A percentile compares a stretch with the other conserved stretches of the same genome.
These are phyloP conservation scores for Microdon myrmicae DNA, from an alignment of 2,888 invertebrate genomes.

Conservation along the genomic window DNA sequence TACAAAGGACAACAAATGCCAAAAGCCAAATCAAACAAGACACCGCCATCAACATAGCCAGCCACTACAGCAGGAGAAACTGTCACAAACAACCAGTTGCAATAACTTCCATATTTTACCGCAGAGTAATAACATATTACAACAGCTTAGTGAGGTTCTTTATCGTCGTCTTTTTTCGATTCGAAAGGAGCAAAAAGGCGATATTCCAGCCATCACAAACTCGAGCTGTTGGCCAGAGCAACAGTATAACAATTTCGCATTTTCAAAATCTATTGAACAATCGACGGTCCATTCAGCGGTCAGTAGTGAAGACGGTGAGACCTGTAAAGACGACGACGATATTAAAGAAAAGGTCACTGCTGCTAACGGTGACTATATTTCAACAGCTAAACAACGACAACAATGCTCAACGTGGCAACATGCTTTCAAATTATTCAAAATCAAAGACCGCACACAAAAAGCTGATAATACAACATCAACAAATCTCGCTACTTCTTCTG, in stretches of 20 bases:
- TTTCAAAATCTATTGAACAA: constrained; percentile 20
- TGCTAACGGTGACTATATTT: constrained; percentile 24
- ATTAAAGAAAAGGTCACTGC: constrained; percentile 29
- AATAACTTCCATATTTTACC: constrained; percentile 19
- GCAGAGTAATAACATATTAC: constrained; percentile 20
- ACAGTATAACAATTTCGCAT: too few relatives aligned
- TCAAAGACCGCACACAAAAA: constrained; percentile 24
- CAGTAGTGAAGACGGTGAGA: background rate
- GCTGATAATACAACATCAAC: constrained; percentile 14
- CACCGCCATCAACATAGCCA: constrained; percentile 32
- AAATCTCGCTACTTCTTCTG: constrained; percentile 6
- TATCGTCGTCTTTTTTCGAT: too few relatives aligned
- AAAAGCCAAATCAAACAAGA: constrained; percentile 57
- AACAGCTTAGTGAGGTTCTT: too few relatives aligned
- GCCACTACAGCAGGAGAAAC: constrained; percentile 21
- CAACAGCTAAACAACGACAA: constrained; percentile 10
- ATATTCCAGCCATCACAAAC: too few relatives aligned
- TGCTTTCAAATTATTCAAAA: constrained; percentile 24
- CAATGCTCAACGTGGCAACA: constrained; percentile 20
- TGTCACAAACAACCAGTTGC: constrained; percentile 20
- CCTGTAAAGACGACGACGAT: constrained; percentile 9
- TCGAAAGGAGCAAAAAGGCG: too few relatives aligned
- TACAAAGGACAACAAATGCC: constrained; percentile 59
- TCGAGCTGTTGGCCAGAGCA: too few relatives aligned
- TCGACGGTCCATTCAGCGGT: constrained; percentile 12